These are phyloP conservation scores for Conopomorpha cramerella DNA, from an alignment of 1,140 invertebrate species.

Conservation along the genomic window DNA sequence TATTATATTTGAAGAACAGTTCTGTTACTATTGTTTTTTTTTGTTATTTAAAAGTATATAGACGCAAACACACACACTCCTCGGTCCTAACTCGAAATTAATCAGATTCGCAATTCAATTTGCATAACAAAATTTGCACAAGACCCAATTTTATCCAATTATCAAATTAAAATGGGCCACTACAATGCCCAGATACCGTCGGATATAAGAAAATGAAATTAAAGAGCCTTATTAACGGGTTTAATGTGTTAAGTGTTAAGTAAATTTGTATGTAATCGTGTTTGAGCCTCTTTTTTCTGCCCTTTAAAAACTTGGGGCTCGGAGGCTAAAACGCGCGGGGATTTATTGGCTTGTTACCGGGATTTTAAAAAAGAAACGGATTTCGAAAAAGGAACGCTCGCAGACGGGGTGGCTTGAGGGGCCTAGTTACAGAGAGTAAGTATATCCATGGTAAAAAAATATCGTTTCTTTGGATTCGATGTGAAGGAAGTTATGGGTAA, in stretches of 20 bases:
- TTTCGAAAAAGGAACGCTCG: conserved; percentile 43
- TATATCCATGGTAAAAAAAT: too few species aligned
- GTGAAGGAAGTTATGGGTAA: too few species aligned
- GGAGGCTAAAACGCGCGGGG: conserved; percentile 46
- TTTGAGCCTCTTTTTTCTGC: conserved; percentile 39
- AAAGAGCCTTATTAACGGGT: conserved; percentile 44
- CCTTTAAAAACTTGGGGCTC: too few species aligned
- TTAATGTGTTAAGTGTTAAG: conserved; percentile 55
- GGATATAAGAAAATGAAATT: conserved; percentile 39
- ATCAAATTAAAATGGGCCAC: conserved; percentile 41
- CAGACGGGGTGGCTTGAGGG: conserved; percentile 34
- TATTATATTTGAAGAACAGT: too few species aligned
- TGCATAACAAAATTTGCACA: conserved; percentile 41
- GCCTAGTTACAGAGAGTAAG: too few species aligned
- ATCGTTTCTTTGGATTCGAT: too few species aligned
- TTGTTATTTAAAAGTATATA: too few species aligned
- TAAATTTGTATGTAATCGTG: conserved; percentile 58
- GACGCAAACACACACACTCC: conserved; percentile 6
- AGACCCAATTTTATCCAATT: conserved; percentile 32
- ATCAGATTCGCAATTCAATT: conserved; percentile 45
- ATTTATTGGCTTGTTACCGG: conserved; percentile 58
- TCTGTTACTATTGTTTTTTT: too few species aligned
- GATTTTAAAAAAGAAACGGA: conserved; percentile 47
- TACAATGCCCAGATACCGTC: too few species aligned
- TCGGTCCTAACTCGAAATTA: conserved; percentile 36